Conservation (phyloP, 2,888 invertebrate species). For the Salpingus planirostris region DNA sequence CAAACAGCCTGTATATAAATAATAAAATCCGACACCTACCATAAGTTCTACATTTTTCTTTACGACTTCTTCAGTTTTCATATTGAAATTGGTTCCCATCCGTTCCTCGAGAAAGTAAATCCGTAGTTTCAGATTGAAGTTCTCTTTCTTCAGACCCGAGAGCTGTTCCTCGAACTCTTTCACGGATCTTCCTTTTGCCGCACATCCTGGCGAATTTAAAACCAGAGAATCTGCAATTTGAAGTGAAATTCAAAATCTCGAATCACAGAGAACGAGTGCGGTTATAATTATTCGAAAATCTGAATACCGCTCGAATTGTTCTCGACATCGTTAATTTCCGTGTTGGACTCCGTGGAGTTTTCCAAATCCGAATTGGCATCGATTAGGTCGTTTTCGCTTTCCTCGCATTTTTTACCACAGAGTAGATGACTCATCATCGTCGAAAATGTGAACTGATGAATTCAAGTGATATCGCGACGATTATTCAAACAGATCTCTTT, state of each 20-base stretch:
- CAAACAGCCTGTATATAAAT: too few relatives aligned
- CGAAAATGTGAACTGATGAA: too few relatives aligned
- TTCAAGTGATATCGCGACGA: too few relatives aligned
- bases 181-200: conserved; percentile 54
- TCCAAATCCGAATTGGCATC: too few relatives aligned
- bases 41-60: conserved; percentile 61
- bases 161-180: conserved; percentile 87
- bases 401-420: too few relatives aligned
- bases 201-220: conserved; percentile 29
- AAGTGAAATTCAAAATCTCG: too few relatives aligned
- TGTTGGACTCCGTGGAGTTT: too few relatives aligned
- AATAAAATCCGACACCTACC: conserved; percentile 40
- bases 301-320: too few relatives aligned
- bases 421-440: too few relatives aligned
- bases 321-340: too few relatives aligned
- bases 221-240: conserved; percentile 29
- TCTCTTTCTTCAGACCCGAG: conserved; percentile 75
- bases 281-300: background rate
- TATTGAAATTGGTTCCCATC: conserved; percentile 54
- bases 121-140: conserved; percentile 83
- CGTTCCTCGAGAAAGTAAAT: conserved; percentile 87
- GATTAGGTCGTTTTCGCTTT: too few relatives aligned
- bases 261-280: background rate
- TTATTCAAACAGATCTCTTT: too few relatives aligned
- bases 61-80: conserved; percentile 57